Evolutionary conservation across 2,113 vertebrate genomes (phyloP).

Genomic region (Thymallus thymallus): DNA sequence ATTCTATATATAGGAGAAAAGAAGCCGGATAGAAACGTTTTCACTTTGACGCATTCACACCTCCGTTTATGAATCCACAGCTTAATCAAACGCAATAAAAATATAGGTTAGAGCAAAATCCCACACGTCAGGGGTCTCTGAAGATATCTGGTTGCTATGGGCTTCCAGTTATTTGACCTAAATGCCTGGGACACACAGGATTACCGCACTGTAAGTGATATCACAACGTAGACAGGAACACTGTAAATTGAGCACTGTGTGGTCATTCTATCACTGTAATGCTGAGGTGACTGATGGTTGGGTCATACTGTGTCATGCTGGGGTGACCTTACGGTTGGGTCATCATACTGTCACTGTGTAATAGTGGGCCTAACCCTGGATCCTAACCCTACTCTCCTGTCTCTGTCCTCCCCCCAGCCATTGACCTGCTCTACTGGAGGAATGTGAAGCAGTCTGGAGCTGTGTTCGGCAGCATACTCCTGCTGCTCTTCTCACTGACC

Average conservation of each 20-base stretch:
- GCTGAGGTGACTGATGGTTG: not conserved
- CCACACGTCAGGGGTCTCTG: constrained; percentile 29
- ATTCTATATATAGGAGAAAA: constrained; percentile 36
- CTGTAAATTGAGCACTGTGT: not conserved
- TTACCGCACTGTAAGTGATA: not conserved
- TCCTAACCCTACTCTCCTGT: constrained; percentile 8
- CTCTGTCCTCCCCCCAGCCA: constrained; percentile 73
- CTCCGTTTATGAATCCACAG: not conserved
- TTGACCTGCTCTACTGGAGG: constrained; percentile 97
- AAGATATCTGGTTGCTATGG: constrained; percentile 51
- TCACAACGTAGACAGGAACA: not conserved
- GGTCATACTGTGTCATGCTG: constrained; percentile 18
- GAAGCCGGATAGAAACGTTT: constrained; percentile 14
- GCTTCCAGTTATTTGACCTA: constrained; percentile 64
- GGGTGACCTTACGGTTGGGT: not conserved
- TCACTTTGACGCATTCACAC: constrained; percentile 15
- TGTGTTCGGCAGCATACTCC: constrained; percentile 88
- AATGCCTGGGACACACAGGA: constrained; percentile 38
- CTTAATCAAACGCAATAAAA: constrained; percentile 23
- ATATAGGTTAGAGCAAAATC: constrained; percentile 47
- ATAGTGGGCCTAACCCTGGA: not conserved
- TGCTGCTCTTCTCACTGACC: constrained; percentile 97
- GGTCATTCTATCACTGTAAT: not conserved
- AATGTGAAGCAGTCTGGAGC: constrained; percentile 95
- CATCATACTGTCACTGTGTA: not conserved